Percentiles rank a stretch among this genome's conserved stretches.
Conservation (phyloP, 2,797 vertebrate genomes). For the Malacoraja senta region DNA sequence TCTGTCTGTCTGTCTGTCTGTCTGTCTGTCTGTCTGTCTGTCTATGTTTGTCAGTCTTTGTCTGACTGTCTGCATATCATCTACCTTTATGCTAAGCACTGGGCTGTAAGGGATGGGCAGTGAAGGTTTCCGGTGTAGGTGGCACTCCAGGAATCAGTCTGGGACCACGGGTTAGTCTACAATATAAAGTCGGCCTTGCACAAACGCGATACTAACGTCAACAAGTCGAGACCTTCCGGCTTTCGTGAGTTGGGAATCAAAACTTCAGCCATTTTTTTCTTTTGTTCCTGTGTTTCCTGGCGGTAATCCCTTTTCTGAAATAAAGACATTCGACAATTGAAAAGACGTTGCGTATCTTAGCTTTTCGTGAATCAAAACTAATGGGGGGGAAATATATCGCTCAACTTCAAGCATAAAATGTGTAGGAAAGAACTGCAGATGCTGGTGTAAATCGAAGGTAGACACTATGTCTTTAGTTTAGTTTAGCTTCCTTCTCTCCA, state of each 20-base stretch:
- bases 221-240: slow-evolving; percentile 40
- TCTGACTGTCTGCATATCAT: too few relatives aligned
- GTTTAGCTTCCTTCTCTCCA: too few relatives aligned
- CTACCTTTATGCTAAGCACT: not conserved
- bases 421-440: not conserved
- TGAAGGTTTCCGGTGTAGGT: slow-evolving; percentile 39
- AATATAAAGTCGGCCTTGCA: slow-evolving; percentile 39
- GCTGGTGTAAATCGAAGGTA: too few relatives aligned
- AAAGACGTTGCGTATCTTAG: slow-evolving; percentile 28
- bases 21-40: too few relatives aligned
- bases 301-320: slow-evolving; percentile 43
- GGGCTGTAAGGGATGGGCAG: slow-evolving; percentile 30
- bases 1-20: too few relatives aligned
- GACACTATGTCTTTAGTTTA: too few relatives aligned
- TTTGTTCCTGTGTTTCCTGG: slow-evolving; percentile 45
- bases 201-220: slow-evolving; percentile 42
- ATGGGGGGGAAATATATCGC: slow-evolving; percentile 16
- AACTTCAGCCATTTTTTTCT: slow-evolving; percentile 40
- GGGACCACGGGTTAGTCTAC: not conserved
- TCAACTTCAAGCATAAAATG: not conserved
- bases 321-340: slow-evolving; percentile 37
- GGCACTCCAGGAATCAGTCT: slow-evolving; percentile 15
- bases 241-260: slow-evolving; percentile 43
- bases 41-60: too few relatives aligned
- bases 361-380: slow-evolving; percentile 29